A percentile compares a stretch with the other conserved stretches of the same genome.
phyloP scores from a whole-genome alignment of 2,888 invertebrate genomes.

The Lathronympha strigana region DNA sequence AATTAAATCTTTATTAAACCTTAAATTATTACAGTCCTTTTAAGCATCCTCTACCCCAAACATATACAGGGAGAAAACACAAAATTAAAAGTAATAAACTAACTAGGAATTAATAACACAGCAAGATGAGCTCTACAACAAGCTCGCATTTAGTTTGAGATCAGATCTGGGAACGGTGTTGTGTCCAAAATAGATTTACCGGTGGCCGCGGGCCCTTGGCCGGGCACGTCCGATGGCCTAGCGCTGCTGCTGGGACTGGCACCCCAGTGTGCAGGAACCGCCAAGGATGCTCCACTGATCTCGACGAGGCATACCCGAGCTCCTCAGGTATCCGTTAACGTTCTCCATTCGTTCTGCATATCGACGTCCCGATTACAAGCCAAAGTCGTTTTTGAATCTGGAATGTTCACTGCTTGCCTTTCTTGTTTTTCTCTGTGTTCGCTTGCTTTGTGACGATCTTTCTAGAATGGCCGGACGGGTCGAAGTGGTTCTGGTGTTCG shows the following conservation, averaged over 20 bases:
- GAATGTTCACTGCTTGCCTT: slow-evolving; percentile 71
- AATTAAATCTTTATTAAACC: slow-evolving; percentile 66
- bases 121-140: slow-evolving; percentile 78
- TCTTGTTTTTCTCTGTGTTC: slow-evolving; percentile 93
- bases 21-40: slow-evolving; percentile 78
- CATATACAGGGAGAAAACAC: slow-evolving; percentile 54
- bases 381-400: slow-evolving; percentile 59
- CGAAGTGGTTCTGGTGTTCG: slow-evolving; percentile 95
- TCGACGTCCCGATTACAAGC: slow-evolving; percentile 74
- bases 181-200: slow-evolving; percentile 59
- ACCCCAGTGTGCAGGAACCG: slow-evolving; percentile 71
- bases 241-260: slow-evolving; percentile 64
- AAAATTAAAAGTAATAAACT: slow-evolving; percentile 72
- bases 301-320: slow-evolving; percentile 66
- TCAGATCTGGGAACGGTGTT: slow-evolving; percentile 76
- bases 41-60: slow-evolving; percentile 50
- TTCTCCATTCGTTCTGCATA: slow-evolving; percentile 75
- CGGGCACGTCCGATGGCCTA: slow-evolving; percentile 52
- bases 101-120: slow-evolving; percentile 81
- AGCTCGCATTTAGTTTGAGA: slow-evolving; percentile 75
- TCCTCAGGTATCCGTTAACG: slow-evolving; percentile 74
- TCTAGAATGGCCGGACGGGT: slow-evolving; percentile 96
- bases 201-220: slow-evolving; percentile 33
- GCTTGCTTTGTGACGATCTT: slow-evolving; percentile 94
- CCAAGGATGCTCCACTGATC: slow-evolving; percentile 78